Evolutionary conservation across 2,113 vertebrate species (phyloP), one percentile per base, ranked within the genome.

Genomic region (Scophthalmus maximus): DNA sequence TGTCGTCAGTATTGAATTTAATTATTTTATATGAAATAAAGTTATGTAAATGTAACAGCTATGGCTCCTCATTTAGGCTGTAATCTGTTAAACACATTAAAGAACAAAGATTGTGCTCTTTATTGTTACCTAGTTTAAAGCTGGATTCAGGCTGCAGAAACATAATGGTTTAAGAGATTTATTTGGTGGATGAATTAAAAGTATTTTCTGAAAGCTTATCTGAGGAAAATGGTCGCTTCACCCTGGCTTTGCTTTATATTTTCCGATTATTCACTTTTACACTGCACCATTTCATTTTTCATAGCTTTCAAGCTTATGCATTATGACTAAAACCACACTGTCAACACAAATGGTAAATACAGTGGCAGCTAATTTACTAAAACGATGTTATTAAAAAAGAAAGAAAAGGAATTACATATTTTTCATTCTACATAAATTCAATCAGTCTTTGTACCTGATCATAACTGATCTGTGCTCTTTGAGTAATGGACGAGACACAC

Each of bases 181-280:
- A 79, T 80, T 60, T 27, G 11, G 14, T 32, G 18, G 22, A 57
- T 68, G 38, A 76, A 58, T 73, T 22, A 17, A 30, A 52, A 53
- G 47, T 46, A 8, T 62, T 71, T 78, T 60, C 60, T 65, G 8
- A 75, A 61, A 52, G 51, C 60, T n/a, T 46, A n/a, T 57, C 61
- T 36, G 26, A 42, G 55, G 18, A 23, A 38, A 74, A 52, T 64
- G 23, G 20, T 17, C 11, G 23, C 30, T 68, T 62, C 15, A 8
- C 20, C n/a, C 9, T 6, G 4, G 1, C 32, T 5, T 26, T 42
- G 6, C 40, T 65, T 72, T 36, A 25, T 36, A 50, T 49, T n/a
- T 14, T 15, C 3, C 15, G 7, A 50, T 49, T 51, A 44, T 69
- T 75, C 8, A 66, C 53, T 60, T 60, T 55, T 2, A 66, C n/a